Evolutionary conservation across 2,888 invertebrate genomes (phyloP), one percentile per base, ranked within the genome.

Genomic region (Callosobruchus maculatus): DNA sequence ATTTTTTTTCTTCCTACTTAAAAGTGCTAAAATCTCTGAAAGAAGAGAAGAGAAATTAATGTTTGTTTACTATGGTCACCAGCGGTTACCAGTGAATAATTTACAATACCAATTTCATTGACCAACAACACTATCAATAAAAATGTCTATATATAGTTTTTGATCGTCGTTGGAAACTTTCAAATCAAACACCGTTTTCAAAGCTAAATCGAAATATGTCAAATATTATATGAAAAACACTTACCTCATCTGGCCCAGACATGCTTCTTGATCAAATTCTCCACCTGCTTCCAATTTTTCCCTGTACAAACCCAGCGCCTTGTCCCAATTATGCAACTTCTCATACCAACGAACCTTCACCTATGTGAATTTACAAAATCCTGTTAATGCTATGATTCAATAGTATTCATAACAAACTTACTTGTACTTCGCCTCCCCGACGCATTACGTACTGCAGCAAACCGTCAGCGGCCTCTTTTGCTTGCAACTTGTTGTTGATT

Each of bases 321-420:
- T 96, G 82, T 98, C 97, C 99, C 99, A 99, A 85, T 98, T 97
- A 87, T 99, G 98, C 0, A 99, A 89, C 87, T 99, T 99, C 86
- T 99, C 99, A 86, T 98, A 98, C 99, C 99, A 99, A 7, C 97
- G 91, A 70, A 98, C 97, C 75, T 81, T 77, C 5, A 79, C 75
- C 71, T 71, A 18, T 1, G 13, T 18, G 18, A 49, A 49, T 49
- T 49, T 13, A 13, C 1, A 18, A 49, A 49, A 49, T 5, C 2
- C 70, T n/a, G n/a, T n/a, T n/a, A 70, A 18, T 21, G n/a, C 20
- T 21, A 4, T 20, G 20, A 30, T 31, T 26, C 22, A 49, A 7
- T 4, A 26, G 26, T 26, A 2, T 26, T 2, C 26, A 26, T 26
- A 49, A 49, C 49, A 21, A 26, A 70, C 70, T 70, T 71, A 71